phyloP scores from a whole-genome alignment of 2,797 vertebrate species.

The Carapus acus region DNA sequence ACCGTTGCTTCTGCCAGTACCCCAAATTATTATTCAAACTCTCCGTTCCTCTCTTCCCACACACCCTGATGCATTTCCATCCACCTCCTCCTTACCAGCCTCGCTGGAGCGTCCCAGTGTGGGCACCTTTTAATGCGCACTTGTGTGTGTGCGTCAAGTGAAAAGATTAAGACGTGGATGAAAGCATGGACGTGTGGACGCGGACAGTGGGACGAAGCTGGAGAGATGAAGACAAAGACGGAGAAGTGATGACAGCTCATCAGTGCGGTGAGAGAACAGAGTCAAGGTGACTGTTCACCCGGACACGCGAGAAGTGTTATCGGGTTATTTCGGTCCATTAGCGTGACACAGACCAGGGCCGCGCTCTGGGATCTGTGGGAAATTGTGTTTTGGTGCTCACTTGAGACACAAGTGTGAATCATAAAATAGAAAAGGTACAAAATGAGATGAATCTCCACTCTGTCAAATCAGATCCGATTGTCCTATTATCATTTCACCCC shows the following conservation, averaged over 20 bases:
- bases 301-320: conserved; percentile 23
- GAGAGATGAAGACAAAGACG: not conserved
- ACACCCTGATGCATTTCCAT: conserved; percentile 24
- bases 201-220: conserved; percentile 17
- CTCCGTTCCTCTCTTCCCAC: conserved; percentile 19
- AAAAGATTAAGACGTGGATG: not conserved
- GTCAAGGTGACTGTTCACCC: conserved; percentile 41
- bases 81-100: conserved; percentile 5
- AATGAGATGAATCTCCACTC: conserved; percentile 14
- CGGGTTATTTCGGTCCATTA: conserved; percentile 47
- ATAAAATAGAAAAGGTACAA: conserved; percentile 42
- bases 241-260: conserved; percentile 60
- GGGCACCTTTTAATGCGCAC: no score
- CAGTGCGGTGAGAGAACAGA: conserved; percentile 42
- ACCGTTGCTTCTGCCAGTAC: conserved; percentile 39
- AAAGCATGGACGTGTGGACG: no score
- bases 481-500: not conserved
- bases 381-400: conserved; percentile 54
- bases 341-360: conserved; percentile 22
- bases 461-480: conserved; percentile 5
- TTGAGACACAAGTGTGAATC: conserved; percentile 39
- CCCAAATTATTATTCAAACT: conserved; percentile 54
- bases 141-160: not conserved
- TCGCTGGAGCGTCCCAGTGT: not conserved
- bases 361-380: conserved; percentile 45